Percentiles rank a stretch among this genome's conserved stretches.
These are phyloP conservation scores for Drosophila oshimai DNA, from an alignment of 1,140 invertebrate genomes.

Conservation along the genomic window DNA sequence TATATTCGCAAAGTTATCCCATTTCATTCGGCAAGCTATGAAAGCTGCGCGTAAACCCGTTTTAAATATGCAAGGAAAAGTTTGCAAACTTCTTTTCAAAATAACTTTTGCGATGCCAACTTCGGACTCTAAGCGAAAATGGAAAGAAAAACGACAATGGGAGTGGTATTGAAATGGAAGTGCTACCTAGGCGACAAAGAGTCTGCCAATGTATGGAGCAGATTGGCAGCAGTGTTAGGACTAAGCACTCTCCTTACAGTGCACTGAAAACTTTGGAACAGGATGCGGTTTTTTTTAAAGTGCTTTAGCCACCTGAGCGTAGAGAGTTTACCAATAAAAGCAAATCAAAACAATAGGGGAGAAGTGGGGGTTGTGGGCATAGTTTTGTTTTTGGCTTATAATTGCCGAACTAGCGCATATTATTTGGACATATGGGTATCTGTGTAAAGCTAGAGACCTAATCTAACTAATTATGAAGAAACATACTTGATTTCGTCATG, in stretches of 20 bases:
- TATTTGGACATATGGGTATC: too few species aligned
- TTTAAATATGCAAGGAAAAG: constrained; percentile 67
- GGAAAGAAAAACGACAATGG: neutral
- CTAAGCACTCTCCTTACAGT: too few species aligned
- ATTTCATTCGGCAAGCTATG: constrained; percentile 31
- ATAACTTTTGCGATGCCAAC: constrained; percentile 47
- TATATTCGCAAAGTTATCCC: constrained; percentile 66
- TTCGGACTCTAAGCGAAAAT: constrained; percentile 14
- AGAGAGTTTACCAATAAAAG: constrained; percentile 44
- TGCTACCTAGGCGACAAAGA: too few species aligned
- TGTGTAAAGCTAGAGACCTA: too few species aligned
- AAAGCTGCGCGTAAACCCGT: constrained; percentile 39
- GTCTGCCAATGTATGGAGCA: neutral
- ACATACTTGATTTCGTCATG: too few species aligned
- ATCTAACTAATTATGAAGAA: too few species aligned
- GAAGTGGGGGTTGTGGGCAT: too few species aligned
- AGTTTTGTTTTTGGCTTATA: too few species aligned
- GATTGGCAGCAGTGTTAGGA: too few species aligned
- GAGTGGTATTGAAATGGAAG: too few species aligned
- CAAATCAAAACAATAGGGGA: constrained; percentile 56
- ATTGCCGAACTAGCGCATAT: too few species aligned
- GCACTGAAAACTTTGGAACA: neutral
- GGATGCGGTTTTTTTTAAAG: neutral
- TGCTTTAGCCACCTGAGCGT: neutral
- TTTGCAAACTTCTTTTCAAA: constrained; percentile 44